Conservation (phyloP, 2,888 invertebrate species). For the Oxyscelio sp. region DNA sequence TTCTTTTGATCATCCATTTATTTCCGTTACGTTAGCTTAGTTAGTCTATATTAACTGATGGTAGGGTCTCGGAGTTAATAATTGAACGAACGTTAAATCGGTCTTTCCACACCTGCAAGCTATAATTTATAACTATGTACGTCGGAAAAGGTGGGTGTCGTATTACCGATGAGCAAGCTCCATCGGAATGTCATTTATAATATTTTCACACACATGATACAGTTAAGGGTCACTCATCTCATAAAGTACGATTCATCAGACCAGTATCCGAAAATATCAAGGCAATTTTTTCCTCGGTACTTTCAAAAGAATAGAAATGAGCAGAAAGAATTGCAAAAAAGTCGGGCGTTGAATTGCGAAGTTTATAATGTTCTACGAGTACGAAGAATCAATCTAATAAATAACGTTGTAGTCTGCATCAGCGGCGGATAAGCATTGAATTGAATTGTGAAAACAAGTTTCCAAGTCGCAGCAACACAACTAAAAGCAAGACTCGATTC, state of each 20-base stretch:
- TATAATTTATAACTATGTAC: conserved; percentile 75
- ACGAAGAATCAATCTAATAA: conserved; percentile 81
- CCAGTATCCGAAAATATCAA: conserved; percentile 34
- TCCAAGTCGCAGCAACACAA: conserved; percentile 74
- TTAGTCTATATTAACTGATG: conserved; percentile 51
- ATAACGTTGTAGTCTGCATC: conserved; percentile 77
- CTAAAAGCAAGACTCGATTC: conserved; percentile 84
- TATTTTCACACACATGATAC: conserved; percentile 37
- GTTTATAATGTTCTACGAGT: conserved; percentile 75
- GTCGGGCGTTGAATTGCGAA: conserved; percentile 70
- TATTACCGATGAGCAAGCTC: conserved; percentile 43
- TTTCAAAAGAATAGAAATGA: conserved; percentile 67
- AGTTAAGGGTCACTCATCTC: conserved; percentile 24
- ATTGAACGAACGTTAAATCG: conserved; percentile 74
- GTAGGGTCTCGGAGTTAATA: conserved; percentile 45
- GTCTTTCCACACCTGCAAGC: conserved; percentile 78
- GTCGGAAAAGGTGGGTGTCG: conserved; percentile 70
- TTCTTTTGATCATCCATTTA: conserved; percentile 50
- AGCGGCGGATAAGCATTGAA: conserved; percentile 79
- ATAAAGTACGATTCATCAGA: conserved; percentile 22
- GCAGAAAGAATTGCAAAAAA: conserved; percentile 68
- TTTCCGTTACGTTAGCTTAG: conserved; percentile 14
- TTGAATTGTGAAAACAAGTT: conserved; percentile 81
- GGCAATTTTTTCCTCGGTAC: conserved; percentile 52
- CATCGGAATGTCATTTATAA: conserved; percentile 58